These are phyloP conservation scores for Pangasianodon hypophthalmus DNA, from an alignment of 2,113 vertebrate species.

Conservation along the genomic window DNA sequence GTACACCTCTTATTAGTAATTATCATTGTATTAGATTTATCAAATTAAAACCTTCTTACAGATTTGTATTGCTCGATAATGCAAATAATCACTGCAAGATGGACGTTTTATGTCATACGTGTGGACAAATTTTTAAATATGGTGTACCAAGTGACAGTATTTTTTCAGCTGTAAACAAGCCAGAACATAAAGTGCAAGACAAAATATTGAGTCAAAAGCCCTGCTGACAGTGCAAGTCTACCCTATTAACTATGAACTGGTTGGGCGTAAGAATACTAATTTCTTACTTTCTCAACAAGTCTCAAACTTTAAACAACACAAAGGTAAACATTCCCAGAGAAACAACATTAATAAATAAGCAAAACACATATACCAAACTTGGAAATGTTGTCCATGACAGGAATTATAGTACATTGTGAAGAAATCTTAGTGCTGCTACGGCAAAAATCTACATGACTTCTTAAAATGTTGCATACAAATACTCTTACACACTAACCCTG, in stretches of 20 bases:
- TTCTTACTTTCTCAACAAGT: not conserved
- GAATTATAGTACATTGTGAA: not conserved
- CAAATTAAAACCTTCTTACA: not conserved
- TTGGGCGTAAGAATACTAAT: not conserved
- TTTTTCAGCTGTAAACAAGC: not conserved
- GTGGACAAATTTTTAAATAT: not conserved
- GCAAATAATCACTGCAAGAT: not conserved
- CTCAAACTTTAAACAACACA: constrained; percentile 4
- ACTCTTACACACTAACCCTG: not conserved
- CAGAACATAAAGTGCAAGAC: not conserved
- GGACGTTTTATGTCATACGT: not conserved
- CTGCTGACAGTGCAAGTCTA: constrained; percentile 1
- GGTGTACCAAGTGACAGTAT: not conserved
- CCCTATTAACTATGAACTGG: not conserved
- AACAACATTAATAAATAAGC: constrained; percentile 22
- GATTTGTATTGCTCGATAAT: not conserved
- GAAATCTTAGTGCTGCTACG: not conserved
- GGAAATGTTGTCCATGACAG: not conserved
- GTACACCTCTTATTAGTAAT: not conserved
- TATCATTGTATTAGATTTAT: not conserved
- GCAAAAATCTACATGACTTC: not conserved
- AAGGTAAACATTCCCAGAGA: not conserved
- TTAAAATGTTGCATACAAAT: not conserved
- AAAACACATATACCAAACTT: not conserved
- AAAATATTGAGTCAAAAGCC: not conserved